These are phyloP conservation scores for Lypha dubia DNA, from an alignment of 2,888 invertebrate species.

Conservation along the genomic window DNA sequence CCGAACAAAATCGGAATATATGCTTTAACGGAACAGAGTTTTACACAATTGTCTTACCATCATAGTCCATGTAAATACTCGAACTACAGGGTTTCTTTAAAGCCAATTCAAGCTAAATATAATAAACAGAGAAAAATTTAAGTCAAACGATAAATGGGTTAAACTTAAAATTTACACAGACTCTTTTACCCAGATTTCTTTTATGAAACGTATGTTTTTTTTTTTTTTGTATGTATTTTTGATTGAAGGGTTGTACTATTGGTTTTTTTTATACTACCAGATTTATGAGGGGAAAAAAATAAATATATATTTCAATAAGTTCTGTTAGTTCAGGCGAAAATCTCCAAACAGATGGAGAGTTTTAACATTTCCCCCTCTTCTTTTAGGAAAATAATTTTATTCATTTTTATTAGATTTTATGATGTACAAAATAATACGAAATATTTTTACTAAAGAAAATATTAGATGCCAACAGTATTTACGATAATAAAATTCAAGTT, in stretches of 20 bases:
- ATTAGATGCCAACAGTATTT: not conserved
- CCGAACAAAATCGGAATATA: too few species aligned
- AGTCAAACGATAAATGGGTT: slow-evolving; percentile 39
- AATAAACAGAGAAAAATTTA: not conserved
- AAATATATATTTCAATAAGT: slow-evolving; percentile 5
- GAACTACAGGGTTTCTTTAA: too few species aligned
- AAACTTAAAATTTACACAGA: slow-evolving; percentile 29
- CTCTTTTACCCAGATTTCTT: not conserved
- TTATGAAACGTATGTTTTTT: not conserved
- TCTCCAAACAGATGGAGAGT: slow-evolving; percentile 7
- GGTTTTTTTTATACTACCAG: not conserved
- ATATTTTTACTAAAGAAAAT: not conserved
- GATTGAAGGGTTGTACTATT: slow-evolving; percentile 15
- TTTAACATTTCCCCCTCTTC: not conserved
- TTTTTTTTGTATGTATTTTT: not conserved
- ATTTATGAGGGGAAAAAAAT: not conserved
- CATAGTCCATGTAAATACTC: too few species aligned
- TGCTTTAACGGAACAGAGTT: too few species aligned
- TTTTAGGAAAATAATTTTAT: not conserved
- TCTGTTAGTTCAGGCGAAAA: slow-evolving; percentile 18
- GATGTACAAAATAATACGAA: slow-evolving; percentile 11
- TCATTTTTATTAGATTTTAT: slow-evolving; percentile 13
- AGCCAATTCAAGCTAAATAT: not conserved
- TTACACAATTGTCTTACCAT: too few species aligned
- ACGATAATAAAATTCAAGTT: not conserved